Base-by-base conservation (phyloP, 2,888 invertebrate genomes). In the Chalcosyrphus nemorum region DNA sequence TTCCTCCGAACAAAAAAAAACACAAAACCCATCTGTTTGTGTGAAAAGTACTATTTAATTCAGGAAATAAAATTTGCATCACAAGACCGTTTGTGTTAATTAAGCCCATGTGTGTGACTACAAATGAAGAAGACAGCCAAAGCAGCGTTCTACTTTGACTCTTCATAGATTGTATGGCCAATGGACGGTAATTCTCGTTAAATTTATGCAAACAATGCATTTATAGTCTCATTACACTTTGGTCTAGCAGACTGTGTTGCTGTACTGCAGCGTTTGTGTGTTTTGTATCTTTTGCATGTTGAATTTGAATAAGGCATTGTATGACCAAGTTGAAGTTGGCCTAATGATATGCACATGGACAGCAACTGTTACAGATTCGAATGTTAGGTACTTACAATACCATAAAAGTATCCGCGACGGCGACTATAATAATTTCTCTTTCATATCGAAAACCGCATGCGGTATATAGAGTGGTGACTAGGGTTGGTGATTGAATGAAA, bases 51-150 rank as follows among this genome's bases (percentile, higher is more conserved):
- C 24, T 32, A 82, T 77, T 82, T 61, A 52, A 75, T 24, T 66
- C 76, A 59, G 81, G 76, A 81, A 76, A 71, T 76, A 66, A 76
- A 72, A 72, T 82, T 82, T 66, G 77, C 81, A 82, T 77, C 81
- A 68, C 47, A 66, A 54, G 54, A 76, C 72, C 52, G 61, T 77
- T 77, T 35, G 17, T 74, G 47, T 61, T 63, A 77, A 77, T 70
- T 77, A 77, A 77, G 54, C 54, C 52, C 52, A 66, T 43, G 32
- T 61, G 41, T 59, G 45, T 71, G 17, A 17, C 21, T 29, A 41
- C 21, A 43, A 63, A 63, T 63, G 59, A 71, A 71, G 71, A 71
- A 59, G 71, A 59, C 41, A 38, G n/a, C n/a, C n/a, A n/a, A n/a
- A n/a, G n/a, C 59, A 43, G 9, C 9, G 56, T 19, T 35, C 35